A percentile compares a stretch with the other conserved stretches of the same genome.
Evolutionary conservation across 2,113 vertebrate genomes (phyloP).

Genomic region (Calidris pugnax): DNA sequence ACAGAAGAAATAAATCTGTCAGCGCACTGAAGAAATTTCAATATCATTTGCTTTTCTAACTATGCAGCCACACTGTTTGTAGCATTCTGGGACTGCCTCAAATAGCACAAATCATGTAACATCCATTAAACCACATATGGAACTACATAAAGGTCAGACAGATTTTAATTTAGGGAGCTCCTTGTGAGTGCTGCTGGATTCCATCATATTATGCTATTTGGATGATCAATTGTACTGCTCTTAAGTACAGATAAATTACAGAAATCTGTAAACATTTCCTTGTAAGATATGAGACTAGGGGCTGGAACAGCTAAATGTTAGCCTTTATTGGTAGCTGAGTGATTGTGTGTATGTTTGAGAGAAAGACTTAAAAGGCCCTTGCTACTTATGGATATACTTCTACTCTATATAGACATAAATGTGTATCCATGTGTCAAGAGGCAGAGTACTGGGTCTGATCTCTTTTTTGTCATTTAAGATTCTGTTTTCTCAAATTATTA

Average conservation of each 20-base stretch:
- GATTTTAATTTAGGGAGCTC: slow-evolving; percentile 47
- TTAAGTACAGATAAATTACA: slow-evolving; percentile 61
- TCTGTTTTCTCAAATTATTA: background rate
- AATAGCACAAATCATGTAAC: slow-evolving; percentile 32
- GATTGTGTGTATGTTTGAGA: background rate
- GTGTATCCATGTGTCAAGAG: background rate
- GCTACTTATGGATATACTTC: background rate
- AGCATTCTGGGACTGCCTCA: slow-evolving; percentile 52
- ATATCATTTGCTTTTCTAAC: background rate
- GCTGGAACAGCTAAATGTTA: slow-evolving; percentile 14
- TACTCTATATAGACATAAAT: slow-evolving; percentile 25
- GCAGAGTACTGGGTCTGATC: background rate
- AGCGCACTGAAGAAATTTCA: background rate
- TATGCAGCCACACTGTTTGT: background rate
- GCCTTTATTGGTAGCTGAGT: slow-evolving; percentile 52
- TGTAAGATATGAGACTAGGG: slow-evolving; percentile 22
- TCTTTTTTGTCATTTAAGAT: background rate
- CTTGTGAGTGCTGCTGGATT: slow-evolving; percentile 23
- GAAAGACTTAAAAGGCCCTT: slow-evolving; percentile 48
- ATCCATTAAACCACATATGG: slow-evolving; percentile 37
- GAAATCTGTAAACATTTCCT: slow-evolving; percentile 67
- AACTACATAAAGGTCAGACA: slow-evolving; percentile 61
- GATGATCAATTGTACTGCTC: slow-evolving; percentile 69
- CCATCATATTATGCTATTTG: slow-evolving; percentile 14
- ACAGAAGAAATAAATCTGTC: background rate